phyloP scores from a whole-genome alignment of 2,888 invertebrate genomes.

The Bembecia ichneumoniformis region DNA sequence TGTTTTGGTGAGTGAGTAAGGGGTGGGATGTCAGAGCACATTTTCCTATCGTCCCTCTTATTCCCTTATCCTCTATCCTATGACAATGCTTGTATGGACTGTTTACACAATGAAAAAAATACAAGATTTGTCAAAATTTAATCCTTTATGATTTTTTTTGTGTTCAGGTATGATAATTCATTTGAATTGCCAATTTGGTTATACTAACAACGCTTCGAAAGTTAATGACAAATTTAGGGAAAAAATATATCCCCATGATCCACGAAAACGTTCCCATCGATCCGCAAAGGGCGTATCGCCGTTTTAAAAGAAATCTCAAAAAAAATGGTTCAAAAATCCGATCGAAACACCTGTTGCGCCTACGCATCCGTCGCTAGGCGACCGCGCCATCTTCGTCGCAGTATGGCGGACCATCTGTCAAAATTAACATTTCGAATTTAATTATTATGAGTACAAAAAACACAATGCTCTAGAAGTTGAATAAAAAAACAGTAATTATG shows the following conservation, averaged over 20 bases:
- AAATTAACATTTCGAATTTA: constrained; percentile 46
- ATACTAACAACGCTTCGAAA: too few relatives aligned
- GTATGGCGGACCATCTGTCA: constrained; percentile 62
- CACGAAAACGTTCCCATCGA: constrained; percentile 38
- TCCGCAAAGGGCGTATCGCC: constrained; percentile 51
- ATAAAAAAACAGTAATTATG: constrained; percentile 3
- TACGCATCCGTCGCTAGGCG: constrained; percentile 50
- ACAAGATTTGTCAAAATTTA: too few relatives aligned
- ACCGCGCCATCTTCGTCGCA: constrained; percentile 42
- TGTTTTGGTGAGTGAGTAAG: too few relatives aligned
- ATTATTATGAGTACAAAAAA: constrained; percentile 19
- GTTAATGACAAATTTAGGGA: too few relatives aligned
- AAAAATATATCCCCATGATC: constrained; percentile 9
- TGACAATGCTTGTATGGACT: too few relatives aligned
- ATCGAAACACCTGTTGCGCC: constrained; percentile 58
- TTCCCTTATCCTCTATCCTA: too few relatives aligned
- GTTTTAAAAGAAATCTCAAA: constrained; percentile 19
- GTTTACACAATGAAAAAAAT: too few relatives aligned
- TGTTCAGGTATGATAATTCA: too few relatives aligned
- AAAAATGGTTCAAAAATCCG: constrained; percentile 31
- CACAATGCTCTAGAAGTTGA: background rate
- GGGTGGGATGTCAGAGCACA: too few relatives aligned
- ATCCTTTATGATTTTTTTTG: too few relatives aligned
- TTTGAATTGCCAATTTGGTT: too few relatives aligned
- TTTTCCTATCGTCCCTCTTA: too few relatives aligned